Evolutionary conservation across 53 echinoderm and acorn worm genomes (phyloP).

Genomic region (Astropecten irregularis): DNA sequence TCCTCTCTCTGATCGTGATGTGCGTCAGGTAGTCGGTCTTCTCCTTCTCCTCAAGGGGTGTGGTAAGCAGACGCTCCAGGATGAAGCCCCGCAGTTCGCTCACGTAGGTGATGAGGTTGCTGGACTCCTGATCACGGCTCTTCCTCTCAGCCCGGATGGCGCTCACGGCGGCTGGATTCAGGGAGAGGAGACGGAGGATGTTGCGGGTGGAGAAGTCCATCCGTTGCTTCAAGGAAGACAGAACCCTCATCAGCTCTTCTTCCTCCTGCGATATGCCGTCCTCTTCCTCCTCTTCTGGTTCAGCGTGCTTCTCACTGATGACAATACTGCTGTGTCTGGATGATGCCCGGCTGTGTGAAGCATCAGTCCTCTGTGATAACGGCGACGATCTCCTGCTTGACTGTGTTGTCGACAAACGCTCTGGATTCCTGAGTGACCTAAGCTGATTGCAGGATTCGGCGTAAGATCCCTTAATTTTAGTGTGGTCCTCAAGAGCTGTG

Average conservation of each 20-base stretch:
- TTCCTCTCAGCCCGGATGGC: slow-evolving; percentile 68
- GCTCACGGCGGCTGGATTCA: slow-evolving; percentile 87
- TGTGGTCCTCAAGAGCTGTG: slow-evolving; percentile 78
- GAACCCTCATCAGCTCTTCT: slow-evolving; percentile 56
- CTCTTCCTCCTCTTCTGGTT: not conserved
- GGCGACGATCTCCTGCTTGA: slow-evolving; percentile 15
- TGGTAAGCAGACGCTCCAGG: slow-evolving; percentile 87
- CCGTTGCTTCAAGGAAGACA: slow-evolving; percentile 67
- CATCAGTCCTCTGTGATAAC: slow-evolving; percentile 13
- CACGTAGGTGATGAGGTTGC: slow-evolving; percentile 71
- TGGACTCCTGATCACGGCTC: slow-evolving; percentile 73
- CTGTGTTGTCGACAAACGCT: slow-evolving; percentile 10
- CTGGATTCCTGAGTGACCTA: slow-evolving; percentile 50
- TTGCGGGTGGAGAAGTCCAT: slow-evolving; percentile 81
- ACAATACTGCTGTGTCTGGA: slow-evolving; percentile 6
- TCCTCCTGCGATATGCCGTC: slow-evolving; percentile 67
- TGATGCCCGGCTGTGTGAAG: slow-evolving; percentile 7
- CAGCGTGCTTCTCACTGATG: not conserved
- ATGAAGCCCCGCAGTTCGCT: slow-evolving; percentile 87
- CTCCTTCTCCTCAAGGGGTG: slow-evolving; percentile 94
- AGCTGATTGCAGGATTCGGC: slow-evolving; percentile 67
- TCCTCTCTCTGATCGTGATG: slow-evolving; percentile 91
- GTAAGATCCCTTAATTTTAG: slow-evolving; percentile 65
- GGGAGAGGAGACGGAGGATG: slow-evolving; percentile 74
- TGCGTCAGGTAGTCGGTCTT: slow-evolving; percentile 89